phyloP scores from a whole-genome alignment of 2,113 vertebrate genomes.

The Catharus bicknelli region DNA sequence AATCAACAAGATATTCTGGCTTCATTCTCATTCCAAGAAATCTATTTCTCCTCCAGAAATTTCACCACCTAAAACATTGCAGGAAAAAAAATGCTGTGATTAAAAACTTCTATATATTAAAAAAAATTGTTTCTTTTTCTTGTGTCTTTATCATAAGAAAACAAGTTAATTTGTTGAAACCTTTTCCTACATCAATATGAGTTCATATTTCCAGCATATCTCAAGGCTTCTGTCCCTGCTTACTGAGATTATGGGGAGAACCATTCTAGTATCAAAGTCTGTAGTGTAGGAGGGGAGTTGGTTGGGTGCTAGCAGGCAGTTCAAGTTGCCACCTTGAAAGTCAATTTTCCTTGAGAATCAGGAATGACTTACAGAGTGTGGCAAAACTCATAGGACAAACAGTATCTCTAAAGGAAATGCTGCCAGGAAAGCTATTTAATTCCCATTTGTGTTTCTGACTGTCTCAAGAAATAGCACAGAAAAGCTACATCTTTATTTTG shows the following conservation, averaged over 20 bases:
- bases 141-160: not conserved
- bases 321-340: constrained; percentile 45
- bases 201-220: not conserved
- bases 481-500: not conserved
- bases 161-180: not conserved
- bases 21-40: not conserved
- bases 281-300: not conserved
- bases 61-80: not conserved
- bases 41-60: not conserved
- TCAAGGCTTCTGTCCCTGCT: not conserved
- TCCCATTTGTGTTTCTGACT: not conserved
- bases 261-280: not conserved
- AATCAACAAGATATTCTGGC: not conserved
- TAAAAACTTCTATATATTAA: not conserved
- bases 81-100: not conserved
- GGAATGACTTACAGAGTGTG: not conserved
- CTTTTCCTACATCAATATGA: not conserved
- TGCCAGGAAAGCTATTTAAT: constrained; percentile 7
- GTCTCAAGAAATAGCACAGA: not conserved
- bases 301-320: not conserved
- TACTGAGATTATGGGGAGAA: not conserved
- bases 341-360: constrained; percentile 23
- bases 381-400: not conserved
- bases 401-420: not conserved
- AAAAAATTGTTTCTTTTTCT: not conserved